These are phyloP conservation scores for Sminthurinus aureus DNA, from an alignment of 2,888 invertebrate species.

Conservation along the genomic window DNA sequence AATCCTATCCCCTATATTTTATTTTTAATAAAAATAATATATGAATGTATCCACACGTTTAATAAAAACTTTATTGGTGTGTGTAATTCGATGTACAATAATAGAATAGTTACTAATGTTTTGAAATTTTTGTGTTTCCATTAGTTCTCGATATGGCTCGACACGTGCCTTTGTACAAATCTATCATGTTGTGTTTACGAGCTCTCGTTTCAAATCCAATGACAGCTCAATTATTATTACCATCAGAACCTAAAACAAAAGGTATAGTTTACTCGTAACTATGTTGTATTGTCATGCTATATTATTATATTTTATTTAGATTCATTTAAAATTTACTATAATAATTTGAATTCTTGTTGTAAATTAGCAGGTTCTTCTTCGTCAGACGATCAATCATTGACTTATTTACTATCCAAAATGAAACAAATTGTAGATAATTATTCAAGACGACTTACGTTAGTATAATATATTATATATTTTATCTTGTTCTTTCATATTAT, in stretches of 20 bases:
- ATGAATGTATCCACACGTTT: no score
- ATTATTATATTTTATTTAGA: no score
- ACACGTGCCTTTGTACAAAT: slow-evolving; percentile 90
- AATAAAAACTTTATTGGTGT: no score
- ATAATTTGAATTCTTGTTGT: slow-evolving; percentile 15
- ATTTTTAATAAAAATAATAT: no score
- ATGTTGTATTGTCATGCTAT: no score
- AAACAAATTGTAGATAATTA: slow-evolving; percentile 91
- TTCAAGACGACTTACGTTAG: slow-evolving; percentile 80
- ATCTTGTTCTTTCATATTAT: no score
- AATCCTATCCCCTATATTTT: no score
- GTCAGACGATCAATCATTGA: slow-evolving; percentile 72
- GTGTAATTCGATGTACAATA: background rate
- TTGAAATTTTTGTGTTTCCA: slow-evolving; percentile 48
- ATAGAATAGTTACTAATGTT: background rate
- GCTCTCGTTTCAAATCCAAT: slow-evolving; percentile 74
- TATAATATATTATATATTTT: slow-evolving; percentile 36
- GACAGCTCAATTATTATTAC: slow-evolving; percentile 72
- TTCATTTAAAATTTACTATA: no score
- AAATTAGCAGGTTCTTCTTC: slow-evolving; percentile 55
- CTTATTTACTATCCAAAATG: slow-evolving; percentile 83
- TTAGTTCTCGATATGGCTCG: slow-evolving; percentile 95
- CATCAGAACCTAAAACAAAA: slow-evolving; percentile 62
- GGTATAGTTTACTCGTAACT: no score
- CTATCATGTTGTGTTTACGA: slow-evolving; percentile 71